phyloP scores from a whole-genome alignment of 2,797 vertebrate genomes.

The Cyprinodon diabolis region DNA sequence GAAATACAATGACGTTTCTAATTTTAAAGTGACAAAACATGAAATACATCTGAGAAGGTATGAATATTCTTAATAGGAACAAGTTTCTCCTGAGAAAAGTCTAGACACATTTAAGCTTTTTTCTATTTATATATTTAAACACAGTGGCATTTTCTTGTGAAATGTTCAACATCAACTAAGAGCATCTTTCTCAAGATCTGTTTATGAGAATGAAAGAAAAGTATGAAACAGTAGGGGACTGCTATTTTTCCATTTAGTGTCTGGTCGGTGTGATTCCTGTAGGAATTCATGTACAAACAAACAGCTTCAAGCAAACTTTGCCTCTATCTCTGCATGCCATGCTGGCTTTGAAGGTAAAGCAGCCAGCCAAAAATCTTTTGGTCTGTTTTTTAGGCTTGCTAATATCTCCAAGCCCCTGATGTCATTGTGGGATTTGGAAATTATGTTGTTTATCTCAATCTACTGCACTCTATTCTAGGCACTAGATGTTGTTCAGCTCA shows the following conservation, averaged over 20 bases:
- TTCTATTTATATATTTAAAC: neutral
- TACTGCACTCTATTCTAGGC: constrained; percentile 1
- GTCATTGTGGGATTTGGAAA: constrained; percentile 1
- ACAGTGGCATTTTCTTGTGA: neutral
- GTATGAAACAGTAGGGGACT: neutral
- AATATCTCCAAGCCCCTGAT: constrained; percentile 6
- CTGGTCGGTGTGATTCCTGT: neutral
- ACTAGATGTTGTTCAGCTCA: neutral
- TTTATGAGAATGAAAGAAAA: neutral
- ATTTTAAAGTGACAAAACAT: neutral
- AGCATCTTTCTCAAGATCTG: neutral
- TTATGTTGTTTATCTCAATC: neutral
- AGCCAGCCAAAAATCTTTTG: neutral
- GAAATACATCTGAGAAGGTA: neutral
- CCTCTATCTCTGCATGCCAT: constrained; percentile 2
- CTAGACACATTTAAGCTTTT: neutral
- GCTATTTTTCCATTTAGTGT: neutral
- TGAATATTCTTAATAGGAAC: neutral
- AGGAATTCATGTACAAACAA: neutral
- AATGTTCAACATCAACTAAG: neutral
- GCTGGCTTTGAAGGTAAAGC: neutral
- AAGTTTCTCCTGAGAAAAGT: too few species aligned
- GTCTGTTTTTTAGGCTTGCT: constrained; percentile 4
- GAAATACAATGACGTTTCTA: neutral
- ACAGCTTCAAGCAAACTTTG: constrained; percentile 8